A percentile compares a stretch with the other conserved stretches of the same genome.
Evolutionary conservation across 2,113 vertebrate genomes (phyloP).

Genomic region (Saguinus imperator): DNA sequence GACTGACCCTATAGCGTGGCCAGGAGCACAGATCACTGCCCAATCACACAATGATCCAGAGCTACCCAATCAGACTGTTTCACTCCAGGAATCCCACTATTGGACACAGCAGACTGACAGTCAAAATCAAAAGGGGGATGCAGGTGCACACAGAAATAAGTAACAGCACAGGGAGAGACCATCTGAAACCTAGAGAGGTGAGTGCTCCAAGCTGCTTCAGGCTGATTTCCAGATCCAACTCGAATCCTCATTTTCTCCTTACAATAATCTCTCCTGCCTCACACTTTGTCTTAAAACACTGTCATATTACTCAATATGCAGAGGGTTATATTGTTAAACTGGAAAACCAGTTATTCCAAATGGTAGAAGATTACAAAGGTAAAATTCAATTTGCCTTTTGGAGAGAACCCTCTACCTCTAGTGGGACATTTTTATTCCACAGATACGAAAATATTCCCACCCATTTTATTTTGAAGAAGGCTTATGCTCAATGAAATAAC

Average conservation of each 20-base stretch:
- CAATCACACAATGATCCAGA: rapidly evolving
- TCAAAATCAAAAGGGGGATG: not conserved
- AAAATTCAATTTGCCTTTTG: not conserved
- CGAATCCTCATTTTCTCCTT: not conserved
- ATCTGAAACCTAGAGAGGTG: not conserved
- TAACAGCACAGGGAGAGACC: not conserved
- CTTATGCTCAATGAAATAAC: not conserved
- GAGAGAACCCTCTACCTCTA: not conserved
- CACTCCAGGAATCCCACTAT: rapidly evolving
- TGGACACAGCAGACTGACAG: not conserved
- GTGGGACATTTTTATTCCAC: not conserved
- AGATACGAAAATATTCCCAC: not conserved
- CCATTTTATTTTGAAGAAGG: not conserved
- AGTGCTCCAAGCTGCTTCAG: not conserved
- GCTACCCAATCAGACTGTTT: not conserved
- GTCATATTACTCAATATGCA: not conserved
- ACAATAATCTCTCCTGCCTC: not conserved
- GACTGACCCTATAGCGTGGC: not conserved
- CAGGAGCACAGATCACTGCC: not conserved
- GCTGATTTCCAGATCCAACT: not conserved
- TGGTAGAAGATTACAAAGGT: not conserved
- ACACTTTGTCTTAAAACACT: not conserved
- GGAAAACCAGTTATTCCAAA: not conserved
- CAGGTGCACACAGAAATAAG: not conserved
- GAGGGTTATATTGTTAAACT: not conserved